These are phyloP conservation scores for Drosophila macrospina DNA, from an alignment of 2,888 invertebrate genomes.

Conservation along the genomic window DNA sequence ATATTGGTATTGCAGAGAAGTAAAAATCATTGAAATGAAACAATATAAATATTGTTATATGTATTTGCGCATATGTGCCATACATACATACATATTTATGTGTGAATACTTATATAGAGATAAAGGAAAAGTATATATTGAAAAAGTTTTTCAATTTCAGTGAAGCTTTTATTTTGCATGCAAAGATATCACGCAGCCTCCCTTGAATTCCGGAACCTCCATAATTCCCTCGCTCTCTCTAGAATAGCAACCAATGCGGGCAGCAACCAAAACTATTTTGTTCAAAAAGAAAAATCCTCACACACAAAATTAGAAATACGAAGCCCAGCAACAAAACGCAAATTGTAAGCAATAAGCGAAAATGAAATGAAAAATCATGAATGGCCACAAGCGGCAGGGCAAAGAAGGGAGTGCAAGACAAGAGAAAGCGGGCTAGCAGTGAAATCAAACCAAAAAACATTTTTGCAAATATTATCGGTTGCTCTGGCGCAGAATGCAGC, in stretches of 20 bases:
- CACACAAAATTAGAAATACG: conserved; percentile 72
- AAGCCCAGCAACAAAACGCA: conserved; percentile 65
- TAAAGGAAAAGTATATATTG: conserved; percentile 68
- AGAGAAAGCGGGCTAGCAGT: conserved; percentile 19
- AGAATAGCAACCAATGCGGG: conserved; percentile 40
- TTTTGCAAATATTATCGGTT: conserved; percentile 59
- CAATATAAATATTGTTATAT: conserved; percentile 59
- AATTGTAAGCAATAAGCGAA: conserved; percentile 78
- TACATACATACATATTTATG: neutral
- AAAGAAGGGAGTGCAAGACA: neutral
- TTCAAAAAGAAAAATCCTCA: conserved; percentile 56
- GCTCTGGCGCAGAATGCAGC: conserved; percentile 45
- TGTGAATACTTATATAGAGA: conserved; percentile 34
- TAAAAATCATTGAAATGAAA: conserved; percentile 63
- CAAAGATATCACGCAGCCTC: conserved; percentile 65
- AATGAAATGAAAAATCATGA: conserved; percentile 82
- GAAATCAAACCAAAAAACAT: conserved; percentile 62
- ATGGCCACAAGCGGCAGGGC: conserved; percentile 50
- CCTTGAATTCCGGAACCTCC: conserved; percentile 16
- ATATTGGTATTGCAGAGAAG: conserved; percentile 14
- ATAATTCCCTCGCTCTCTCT: conserved; percentile 1
- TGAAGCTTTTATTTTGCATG: conserved; percentile 77
- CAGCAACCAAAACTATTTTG: conserved; percentile 63
- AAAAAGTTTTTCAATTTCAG: conserved; percentile 79
- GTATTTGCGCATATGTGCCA: neutral